Percentiles rank a stretch among this genome's conserved stretches.
Evolutionary conservation across 2,113 vertebrate species (phyloP).

Genomic region (Mobula birostris): DNA sequence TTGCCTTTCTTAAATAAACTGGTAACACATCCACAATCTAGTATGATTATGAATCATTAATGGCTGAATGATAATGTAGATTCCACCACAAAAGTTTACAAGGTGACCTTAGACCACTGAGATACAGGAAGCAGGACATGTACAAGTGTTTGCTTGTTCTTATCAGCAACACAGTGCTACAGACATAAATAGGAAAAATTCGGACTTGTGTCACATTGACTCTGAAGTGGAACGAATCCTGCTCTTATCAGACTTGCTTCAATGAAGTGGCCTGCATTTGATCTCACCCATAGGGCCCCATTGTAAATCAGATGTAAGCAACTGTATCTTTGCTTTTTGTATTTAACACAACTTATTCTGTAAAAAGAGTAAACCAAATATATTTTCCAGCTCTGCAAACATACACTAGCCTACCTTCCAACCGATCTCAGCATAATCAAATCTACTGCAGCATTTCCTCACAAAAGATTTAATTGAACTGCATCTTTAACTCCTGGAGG

Average conservation of each 20-base stretch:
- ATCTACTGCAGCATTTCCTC: neutral
- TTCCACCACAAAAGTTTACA: neutral
- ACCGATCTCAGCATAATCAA: neutral
- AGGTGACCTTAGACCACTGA: neutral
- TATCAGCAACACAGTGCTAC: constrained; percentile 23
- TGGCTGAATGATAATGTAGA: neutral
- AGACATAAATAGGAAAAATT: constrained; percentile 22
- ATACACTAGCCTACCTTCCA: no score
- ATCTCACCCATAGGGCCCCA: neutral
- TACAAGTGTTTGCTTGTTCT: neutral
- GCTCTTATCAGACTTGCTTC: constrained; percentile 22
- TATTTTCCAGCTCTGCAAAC: no score
- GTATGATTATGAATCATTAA: neutral
- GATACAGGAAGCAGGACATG: neutral
- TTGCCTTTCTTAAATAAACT: neutral
- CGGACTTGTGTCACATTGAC: constrained; percentile 28
- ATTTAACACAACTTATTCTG: no score
- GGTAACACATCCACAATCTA: neutral
- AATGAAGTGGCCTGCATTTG: neutral
- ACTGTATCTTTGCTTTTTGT: neutral
- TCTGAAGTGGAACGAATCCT: constrained; percentile 8
- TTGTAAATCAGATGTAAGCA: neutral
- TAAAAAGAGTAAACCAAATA: neutral
- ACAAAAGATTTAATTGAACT: neutral
- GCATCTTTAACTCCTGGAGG: neutral